Base-by-base conservation (phyloP, 2,888 invertebrate species). In the Eretmocerus hayati region DNA sequence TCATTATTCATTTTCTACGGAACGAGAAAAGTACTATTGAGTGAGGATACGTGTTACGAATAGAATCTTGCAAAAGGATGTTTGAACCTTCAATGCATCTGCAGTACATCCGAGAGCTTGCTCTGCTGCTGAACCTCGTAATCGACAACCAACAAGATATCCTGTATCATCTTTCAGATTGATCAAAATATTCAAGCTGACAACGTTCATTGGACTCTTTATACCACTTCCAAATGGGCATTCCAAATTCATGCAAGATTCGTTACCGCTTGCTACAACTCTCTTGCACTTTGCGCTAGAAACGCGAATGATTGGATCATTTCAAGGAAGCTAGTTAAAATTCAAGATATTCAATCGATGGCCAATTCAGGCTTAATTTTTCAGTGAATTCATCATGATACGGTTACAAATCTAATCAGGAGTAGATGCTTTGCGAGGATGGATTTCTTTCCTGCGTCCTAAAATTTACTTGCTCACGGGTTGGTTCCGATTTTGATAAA, bases 231-330 rank as follows among this genome's bases (percentile, higher is more conserved):
- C 70, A 21, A 61, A 65, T 3, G 70, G 66, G 40, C 71, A 71
- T 19, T 66, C 64, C 31, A 69, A 56, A 54, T 69, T 67, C 69
- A 66, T 68, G 56, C 71, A 71, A 0, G 67, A 67, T 42, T 69
- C 70, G n/a, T 61, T 55, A 9, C 50, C 59, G 20, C 56, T 45
- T 2, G 21, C 5, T 4, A 71, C 50, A 1, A 59, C 32, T 50
- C 58, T 61, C 52, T 69, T 71, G 48, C 71, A 71, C 6, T 67
- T 49, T 15, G 67, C 65, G 46, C 71, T 71, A 40, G n/a, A 49
- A 52, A 39, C 36, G 31, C 19, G 22, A 21, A 42, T 32, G 19
- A 23, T 26, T 13, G 32, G 21, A 42, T n/a, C 11, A 35, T 15
- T 36, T 21, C 4, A 15, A 32, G 13, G n/a, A n/a, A n/a, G n/a